Conservation (phyloP, 2,888 invertebrate genomes). For the Megamerina dolium region DNA sequence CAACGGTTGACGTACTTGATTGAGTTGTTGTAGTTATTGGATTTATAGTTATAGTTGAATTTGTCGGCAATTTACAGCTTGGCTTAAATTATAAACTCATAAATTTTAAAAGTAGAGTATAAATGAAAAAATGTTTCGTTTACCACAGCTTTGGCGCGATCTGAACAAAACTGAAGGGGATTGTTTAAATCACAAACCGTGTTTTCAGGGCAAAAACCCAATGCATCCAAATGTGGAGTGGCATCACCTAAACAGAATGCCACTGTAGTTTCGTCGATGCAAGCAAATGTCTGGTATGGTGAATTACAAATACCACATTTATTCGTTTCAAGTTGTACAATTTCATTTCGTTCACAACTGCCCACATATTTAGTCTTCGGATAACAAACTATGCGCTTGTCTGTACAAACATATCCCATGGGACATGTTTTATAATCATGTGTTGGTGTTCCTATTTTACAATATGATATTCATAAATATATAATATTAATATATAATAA, state of each 20-base stretch:
- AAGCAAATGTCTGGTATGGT: constrained; percentile 17
- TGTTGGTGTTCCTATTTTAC: constrained; percentile 15
- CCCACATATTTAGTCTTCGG: constrained; percentile 3
- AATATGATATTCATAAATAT: too few species aligned
- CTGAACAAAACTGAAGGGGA: constrained; percentile 20
- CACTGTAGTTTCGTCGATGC: constrained; percentile 22
- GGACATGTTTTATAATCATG: constrained; percentile 17
- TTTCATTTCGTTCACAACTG: constrained; percentile 12
- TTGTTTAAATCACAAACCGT: constrained; percentile 27
- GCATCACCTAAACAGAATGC: constrained; percentile 23
- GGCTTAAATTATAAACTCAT: too few species aligned
- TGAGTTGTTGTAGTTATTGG: too few species aligned
- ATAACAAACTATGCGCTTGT: constrained; percentile 15
- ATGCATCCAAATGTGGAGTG: constrained; percentile 9
- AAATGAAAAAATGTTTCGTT: too few species aligned
- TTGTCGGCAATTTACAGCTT: constrained; percentile 2
- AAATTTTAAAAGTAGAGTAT: too few species aligned
- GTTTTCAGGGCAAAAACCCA: constrained; percentile 19
- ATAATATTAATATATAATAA: too few species aligned
- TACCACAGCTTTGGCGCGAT: constrained; percentile 2
- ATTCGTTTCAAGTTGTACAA: not conserved
- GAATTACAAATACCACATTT: constrained; percentile 23
- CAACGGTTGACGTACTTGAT: too few species aligned
- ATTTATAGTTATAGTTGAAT: not conserved
- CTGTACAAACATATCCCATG: constrained; percentile 16